Evolutionary conservation across 37 sponge, comb jelly and placozoan genomes (phyloP).

Genomic region (Aplysina aerophoba): DNA sequence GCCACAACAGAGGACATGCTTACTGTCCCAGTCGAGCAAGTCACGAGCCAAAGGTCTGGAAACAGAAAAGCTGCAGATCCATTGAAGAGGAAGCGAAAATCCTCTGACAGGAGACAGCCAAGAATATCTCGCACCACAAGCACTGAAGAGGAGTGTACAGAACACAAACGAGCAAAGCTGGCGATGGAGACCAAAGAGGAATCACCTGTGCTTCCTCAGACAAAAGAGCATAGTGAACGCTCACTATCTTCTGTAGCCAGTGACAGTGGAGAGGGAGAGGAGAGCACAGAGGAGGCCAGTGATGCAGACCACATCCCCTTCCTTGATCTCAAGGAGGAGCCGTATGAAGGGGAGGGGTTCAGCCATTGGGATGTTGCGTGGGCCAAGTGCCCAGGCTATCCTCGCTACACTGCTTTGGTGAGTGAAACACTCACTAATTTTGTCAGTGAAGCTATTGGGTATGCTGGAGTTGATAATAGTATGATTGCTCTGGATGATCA

Average conservation of each 20-base stretch:
- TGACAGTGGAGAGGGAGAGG: too few relatives aligned
- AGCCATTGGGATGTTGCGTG: constrained; percentile 86
- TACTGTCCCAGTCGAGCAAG: too few relatives aligned
- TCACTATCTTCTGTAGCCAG: too few relatives aligned
- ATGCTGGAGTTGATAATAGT: too few relatives aligned
- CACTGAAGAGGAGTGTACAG: too few relatives aligned
- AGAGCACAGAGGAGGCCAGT: too few relatives aligned
- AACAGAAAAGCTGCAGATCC: not conserved
- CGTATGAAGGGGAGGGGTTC: constrained; percentile 18
- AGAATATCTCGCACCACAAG: too few relatives aligned
- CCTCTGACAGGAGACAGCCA: too few relatives aligned
- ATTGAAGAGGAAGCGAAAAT: not conserved
- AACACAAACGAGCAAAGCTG: not conserved
- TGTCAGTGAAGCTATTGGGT: too few relatives aligned
- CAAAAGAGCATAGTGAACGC: not conserved
- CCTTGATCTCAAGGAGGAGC: not conserved
- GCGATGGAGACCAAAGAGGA: not conserved
- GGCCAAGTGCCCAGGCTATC: constrained; percentile 98
- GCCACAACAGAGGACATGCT: constrained; percentile 2
- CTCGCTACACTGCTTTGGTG: constrained; percentile 97
- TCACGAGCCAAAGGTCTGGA: not conserved
- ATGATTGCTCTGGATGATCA: too few relatives aligned
- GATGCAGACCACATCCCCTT: constrained; percentile 28
- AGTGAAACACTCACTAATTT: too few relatives aligned
- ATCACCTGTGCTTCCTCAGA: not conserved